Conservation (phyloP, 2,888 invertebrate species). For the Lithophane socia region DNA sequence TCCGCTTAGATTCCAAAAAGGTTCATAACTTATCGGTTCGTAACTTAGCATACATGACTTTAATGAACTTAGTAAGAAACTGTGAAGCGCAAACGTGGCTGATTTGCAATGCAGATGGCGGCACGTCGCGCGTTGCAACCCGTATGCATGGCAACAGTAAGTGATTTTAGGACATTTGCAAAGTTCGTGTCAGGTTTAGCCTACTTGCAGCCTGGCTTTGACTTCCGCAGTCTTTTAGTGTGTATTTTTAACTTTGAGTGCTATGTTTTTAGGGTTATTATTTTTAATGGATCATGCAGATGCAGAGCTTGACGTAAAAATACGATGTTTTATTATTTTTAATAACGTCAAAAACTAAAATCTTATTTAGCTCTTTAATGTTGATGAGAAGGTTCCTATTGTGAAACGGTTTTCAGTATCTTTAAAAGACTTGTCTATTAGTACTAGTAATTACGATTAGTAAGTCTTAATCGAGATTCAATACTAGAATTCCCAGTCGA, state of each 20-base stretch:
- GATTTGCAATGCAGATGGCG: conserved; percentile 65
- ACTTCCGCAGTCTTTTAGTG: conserved; percentile 23
- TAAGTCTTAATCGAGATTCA: neutral
- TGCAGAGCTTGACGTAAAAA: neutral
- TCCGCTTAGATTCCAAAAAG: neutral
- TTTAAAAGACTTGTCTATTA: too few species aligned
- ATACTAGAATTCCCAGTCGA: neutral
- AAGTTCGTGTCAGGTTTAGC: conserved; percentile 53
- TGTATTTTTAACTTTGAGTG: conserved; percentile 43
- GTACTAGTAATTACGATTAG: too few species aligned
- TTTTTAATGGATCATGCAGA: neutral
- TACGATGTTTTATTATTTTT: neutral
- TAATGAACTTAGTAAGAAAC: conserved; percentile 58
- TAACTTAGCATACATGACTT: conserved; percentile 44
- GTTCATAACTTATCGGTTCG: neutral
- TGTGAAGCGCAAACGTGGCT: conserved; percentile 51
- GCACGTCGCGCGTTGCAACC: conserved; percentile 41
- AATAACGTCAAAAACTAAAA: neutral
- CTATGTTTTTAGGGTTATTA: conserved; percentile 1
- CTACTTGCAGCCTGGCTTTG: conserved; percentile 47
- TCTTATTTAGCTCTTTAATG: neutral
- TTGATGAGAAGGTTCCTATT: neutral
- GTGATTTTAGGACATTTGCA: conserved; percentile 62
- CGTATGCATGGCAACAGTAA: conserved; percentile 57
- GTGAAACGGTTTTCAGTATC: too few species aligned